These are phyloP conservation scores for Potamarius usumacintae DNA, from an alignment of 2,113 vertebrate species.

Conservation along the genomic window DNA sequence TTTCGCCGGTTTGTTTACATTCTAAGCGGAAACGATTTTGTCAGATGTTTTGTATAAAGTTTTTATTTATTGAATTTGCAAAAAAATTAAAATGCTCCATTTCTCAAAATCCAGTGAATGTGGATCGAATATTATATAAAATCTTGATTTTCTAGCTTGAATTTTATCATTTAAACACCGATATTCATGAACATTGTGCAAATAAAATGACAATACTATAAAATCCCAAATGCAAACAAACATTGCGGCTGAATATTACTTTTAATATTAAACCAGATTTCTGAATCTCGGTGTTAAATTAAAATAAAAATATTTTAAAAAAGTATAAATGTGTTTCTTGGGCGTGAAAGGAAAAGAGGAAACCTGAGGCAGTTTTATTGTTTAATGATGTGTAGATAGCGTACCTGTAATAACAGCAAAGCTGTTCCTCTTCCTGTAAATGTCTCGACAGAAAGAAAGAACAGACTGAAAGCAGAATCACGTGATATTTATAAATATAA, in stretches of 20 bases:
- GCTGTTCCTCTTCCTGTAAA: not conserved
- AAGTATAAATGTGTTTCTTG: not conserved
- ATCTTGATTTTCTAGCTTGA: not conserved
- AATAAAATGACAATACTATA: not conserved
- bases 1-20: no score
- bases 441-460: not conserved
- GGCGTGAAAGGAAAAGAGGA: not conserved
- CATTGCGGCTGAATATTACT: not conserved
- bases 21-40: no score
- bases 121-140: no score
- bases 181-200: not conserved
- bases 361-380: not conserved
- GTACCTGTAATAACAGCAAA: not conserved
- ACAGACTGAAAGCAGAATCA: not conserved
- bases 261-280: not conserved
- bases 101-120: no score
- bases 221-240: not conserved
- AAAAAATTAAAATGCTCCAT: no score
- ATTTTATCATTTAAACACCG: not conserved
- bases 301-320: not conserved
- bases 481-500: not conserved
- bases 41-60: no score
- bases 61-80: no score
- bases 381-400: not conserved
- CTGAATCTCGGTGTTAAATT: not conserved